These are phyloP conservation scores for Dinocampus coccinellae DNA, from an alignment of 2,888 invertebrate genomes.

Conservation along the genomic window DNA sequence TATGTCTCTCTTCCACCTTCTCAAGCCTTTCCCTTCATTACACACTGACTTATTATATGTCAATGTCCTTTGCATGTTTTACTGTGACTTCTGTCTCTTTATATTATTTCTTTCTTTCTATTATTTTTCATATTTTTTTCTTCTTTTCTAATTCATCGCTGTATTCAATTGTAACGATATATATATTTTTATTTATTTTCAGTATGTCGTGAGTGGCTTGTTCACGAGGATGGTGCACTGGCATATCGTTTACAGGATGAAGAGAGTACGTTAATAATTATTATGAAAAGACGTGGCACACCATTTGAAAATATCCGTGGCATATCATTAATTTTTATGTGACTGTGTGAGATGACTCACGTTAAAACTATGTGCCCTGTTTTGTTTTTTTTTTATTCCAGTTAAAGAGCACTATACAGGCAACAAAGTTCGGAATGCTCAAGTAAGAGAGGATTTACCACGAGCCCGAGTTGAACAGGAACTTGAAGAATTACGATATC, in stretches of 20 bases:
- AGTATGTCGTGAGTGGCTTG: slow-evolving; percentile 87
- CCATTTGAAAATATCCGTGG: background rate
- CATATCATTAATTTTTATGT: background rate
- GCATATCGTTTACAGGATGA: slow-evolving; percentile 85
- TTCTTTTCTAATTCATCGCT: background rate
- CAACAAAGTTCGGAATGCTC: slow-evolving; percentile 81
- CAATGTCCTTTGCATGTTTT: too few species aligned
- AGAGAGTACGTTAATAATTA: slow-evolving; percentile 77
- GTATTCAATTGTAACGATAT: slow-evolving; percentile 16
- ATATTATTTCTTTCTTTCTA: background rate
- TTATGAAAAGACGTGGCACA: background rate
- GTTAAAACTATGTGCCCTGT: background rate
- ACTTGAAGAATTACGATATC: slow-evolving; percentile 75
- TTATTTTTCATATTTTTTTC: background rate
- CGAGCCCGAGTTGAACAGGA: slow-evolving; percentile 82
- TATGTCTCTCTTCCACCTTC: too few species aligned
- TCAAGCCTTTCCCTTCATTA: too few species aligned
- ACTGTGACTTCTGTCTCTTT: too few species aligned
- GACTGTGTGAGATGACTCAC: slow-evolving; percentile 2
- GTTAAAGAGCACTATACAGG: slow-evolving; percentile 82
- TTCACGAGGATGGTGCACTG: slow-evolving; percentile 86
- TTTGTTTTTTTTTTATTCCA: slow-evolving; percentile 58
- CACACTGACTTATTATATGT: too few species aligned
- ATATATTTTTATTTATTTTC: slow-evolving; percentile 58
- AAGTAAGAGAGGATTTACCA: slow-evolving; percentile 84